These are phyloP conservation scores for Folsomia candida DNA, from an alignment of 2,888 invertebrate species.

Conservation along the genomic window DNA sequence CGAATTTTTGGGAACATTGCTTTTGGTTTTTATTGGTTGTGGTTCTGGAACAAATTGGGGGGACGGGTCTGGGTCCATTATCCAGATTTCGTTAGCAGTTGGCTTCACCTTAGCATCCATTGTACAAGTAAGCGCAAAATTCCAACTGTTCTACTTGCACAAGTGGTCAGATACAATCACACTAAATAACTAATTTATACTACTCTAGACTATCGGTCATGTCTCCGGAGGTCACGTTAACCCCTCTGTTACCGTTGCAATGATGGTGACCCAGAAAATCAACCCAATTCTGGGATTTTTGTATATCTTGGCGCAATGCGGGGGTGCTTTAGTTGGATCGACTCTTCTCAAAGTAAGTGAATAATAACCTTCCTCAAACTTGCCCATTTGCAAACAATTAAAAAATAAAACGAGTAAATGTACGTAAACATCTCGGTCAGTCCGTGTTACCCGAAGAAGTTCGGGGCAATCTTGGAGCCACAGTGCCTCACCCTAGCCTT, in stretches of 20 bases:
- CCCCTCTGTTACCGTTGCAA: slow-evolving; percentile 9
- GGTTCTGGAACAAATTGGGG: neutral
- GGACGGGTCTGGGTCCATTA: neutral
- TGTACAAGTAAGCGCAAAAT: neutral
- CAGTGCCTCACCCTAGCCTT: neutral
- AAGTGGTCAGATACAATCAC: too few species aligned
- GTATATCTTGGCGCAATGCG: slow-evolving; percentile 8
- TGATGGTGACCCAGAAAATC: slow-evolving; percentile 1
- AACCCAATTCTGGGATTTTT: neutral
- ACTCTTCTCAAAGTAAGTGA: slow-evolving; percentile 4
- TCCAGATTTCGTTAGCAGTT: slow-evolving; percentile 5
- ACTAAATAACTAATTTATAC: too few species aligned
- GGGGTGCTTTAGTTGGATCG: slow-evolving; percentile 13
- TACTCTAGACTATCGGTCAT: slow-evolving; percentile 6
- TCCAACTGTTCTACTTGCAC: neutral
- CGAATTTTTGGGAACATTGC: slow-evolving; percentile 16
- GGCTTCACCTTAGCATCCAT: slow-evolving; percentile 18
- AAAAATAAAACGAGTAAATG: neutral
- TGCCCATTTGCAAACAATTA: too few species aligned
- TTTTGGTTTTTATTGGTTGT: slow-evolving; percentile 6
- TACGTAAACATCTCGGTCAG: neutral
- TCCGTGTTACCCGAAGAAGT: neutral
- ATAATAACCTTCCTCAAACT: neutral
- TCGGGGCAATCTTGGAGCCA: neutral
- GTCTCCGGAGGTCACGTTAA: slow-evolving; percentile 20